Percentiles rank a stretch among this genome's conserved stretches.
Conservation (phyloP, 2,797 vertebrate genomes). For the Sebastes melanostomus region DNA sequence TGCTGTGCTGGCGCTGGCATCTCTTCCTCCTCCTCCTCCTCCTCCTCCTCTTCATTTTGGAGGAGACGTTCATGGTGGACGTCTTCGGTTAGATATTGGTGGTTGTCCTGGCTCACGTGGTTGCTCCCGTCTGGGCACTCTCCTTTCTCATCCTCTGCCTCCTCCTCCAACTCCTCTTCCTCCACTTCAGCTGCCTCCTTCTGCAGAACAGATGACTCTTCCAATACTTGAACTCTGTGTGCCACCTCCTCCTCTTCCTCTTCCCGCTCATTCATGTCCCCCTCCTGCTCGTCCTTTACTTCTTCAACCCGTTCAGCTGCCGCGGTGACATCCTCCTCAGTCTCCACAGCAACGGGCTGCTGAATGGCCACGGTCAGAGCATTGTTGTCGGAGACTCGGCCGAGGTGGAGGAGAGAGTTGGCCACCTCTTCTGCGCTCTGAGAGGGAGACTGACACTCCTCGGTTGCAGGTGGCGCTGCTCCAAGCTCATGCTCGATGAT, state of each 20-base stretch:
- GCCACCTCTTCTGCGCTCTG: conserved; percentile 79
- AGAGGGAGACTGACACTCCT: conserved; percentile 38
- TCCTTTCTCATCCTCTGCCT: conserved; percentile 44
- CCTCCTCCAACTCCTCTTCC: conserved; percentile 59
- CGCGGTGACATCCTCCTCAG: conserved; percentile 55
- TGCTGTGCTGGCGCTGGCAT: conserved; percentile 74
- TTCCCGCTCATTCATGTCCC: conserved; percentile 51
- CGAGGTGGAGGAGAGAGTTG: conserved; percentile 90
- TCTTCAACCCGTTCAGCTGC: conserved; percentile 61
- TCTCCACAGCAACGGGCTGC: conserved; percentile 66
- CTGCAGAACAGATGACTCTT: conserved; percentile 50
- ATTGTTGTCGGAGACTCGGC: conserved; percentile 71
- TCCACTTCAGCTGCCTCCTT: conserved; percentile 42
- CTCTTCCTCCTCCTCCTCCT: conserved; percentile 57
- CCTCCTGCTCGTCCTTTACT: conserved; percentile 61
- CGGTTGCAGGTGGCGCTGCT: conserved; percentile 51
- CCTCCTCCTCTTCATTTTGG: conserved; percentile 66
- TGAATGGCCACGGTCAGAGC: conserved; percentile 35
- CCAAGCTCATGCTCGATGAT: conserved; percentile 67
- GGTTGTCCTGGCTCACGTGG: conserved; percentile 54
- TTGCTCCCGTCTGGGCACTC: conserved; percentile 42
- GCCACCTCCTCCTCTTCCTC: conserved; percentile 46
- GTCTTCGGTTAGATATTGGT: conserved; percentile 59
- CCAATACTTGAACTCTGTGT: conserved; percentile 71
- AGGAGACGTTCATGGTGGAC: conserved; percentile 64